Evolutionary conservation across 35 echinoderm and acorn worm species (phyloP), one percentile per base, ranked within the genome.

Genomic region (Amphiura filiformis): DNA sequence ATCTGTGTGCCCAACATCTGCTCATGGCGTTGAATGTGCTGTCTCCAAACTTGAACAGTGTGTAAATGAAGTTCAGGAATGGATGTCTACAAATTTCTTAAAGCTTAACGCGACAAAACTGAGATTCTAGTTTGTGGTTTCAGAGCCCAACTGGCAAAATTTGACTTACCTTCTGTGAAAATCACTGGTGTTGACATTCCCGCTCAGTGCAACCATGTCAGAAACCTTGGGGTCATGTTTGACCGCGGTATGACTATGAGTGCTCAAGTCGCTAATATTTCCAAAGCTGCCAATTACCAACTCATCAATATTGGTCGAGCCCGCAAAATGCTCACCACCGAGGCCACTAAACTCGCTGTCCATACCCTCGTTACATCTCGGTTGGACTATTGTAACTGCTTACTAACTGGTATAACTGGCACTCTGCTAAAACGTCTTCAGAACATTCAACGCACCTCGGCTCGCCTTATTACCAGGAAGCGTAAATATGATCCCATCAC

Each of bases 71-170:
- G 49, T 88, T 34, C 88, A 82, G n/a, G 38, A 81, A 38, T 93
- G 91, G 91, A 93, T 93, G 83, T 56, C 28, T 3, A 38, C 22
- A 35, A 93, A 89, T 61, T 89, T 86, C 38, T 61, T 93, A 32
- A 88, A 86, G 56, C 80, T 93, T 18, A 88, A 88, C 77, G 39
- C 39, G 38, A n/a, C 65, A 89, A 93, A 76, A 88, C 79, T 78
- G 81, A 93, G 61, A 40, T 80, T 56, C 57, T 93, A 13, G 38
- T 93, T 0, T 84, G 77, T 84, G 64, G 57, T 78, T 87, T 81
- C 79, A 81, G 79, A 36, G 79, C 75, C 26, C 85, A 70, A 78
- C 65, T 76, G 14, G 70, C 70, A 31, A 87, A 47, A 32, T 76
- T 22, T 34, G 78, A 87, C 32, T 20, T 78, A n/a, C 22, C 35